Evolutionary conservation across 2,113 vertebrate species (phyloP), one percentile per base, ranked within the genome.

Genomic region (Tragelaphus buxtoni): DNA sequence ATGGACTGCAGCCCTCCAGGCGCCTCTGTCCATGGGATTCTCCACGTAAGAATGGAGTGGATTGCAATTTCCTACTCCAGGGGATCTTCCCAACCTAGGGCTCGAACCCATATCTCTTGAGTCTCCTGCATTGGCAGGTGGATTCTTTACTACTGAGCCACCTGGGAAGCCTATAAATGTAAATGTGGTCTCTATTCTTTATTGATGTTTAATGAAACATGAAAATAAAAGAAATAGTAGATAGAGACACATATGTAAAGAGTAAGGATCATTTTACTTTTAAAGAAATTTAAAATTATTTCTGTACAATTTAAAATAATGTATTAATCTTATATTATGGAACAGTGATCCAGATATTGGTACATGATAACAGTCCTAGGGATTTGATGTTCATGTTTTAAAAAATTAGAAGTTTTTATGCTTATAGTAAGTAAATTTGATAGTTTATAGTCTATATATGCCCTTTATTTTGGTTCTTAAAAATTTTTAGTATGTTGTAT

Each of bases 311-410:
- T 53, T 92, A 53, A 74, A 88, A 35, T 63, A 63, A 60, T 90
- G 30, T 60, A 53, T 85, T 56, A 55, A 69, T 91, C 7, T 82
- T 88, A 80, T 55, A 30, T 65, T 88, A 45, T 26, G 18, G 24
- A 95, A 72, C 9, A 81, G 17, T 65, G 53, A 83, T 74, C 93
- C 65, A 92, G 58, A 24, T 51, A 18, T 51, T 96, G 26, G 22
- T 94, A 32, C 17, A n/a, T 91, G 45, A 81, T 76, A 65, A 74
- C 3, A 69, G 58, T 91, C 28, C 83, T 91, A 61, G 42, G 51
- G 39, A 20, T 35, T 94, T 85, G n/a, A 74, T 94, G 16, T 95
- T 89, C 91, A 91, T 93, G 28, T 56, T 95, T 96, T 28, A 5
- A 95, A 85, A 88, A 89, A 53, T 81, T 32, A 53, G 4, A 32